Base-by-base conservation (phyloP, 2,888 invertebrate genomes). In the Pyrrhia umbra region DNA sequence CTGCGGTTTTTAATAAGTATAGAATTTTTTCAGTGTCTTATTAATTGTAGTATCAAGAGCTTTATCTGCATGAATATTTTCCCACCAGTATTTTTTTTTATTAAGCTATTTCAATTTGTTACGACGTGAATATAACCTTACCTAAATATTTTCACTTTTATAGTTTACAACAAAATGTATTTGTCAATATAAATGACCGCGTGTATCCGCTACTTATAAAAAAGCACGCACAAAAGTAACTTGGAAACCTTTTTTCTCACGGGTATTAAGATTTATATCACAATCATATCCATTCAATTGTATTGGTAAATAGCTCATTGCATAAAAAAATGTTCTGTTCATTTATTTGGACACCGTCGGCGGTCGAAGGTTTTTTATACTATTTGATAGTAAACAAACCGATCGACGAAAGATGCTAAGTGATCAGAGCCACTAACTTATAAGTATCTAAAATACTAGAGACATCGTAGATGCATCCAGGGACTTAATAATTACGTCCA, bases 141-240 rank as follows among this genome's bases (percentile, higher is more conserved):
- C n/a, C n/a, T 1, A 34, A 40, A 57, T 49, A 34, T 58, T 57
- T 68, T 68, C 59, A 27, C 58, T 57, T 67, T 18, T 6, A 34
- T 2, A 4, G 18, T n/a, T 43, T 16, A 37, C 13, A 34, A 49
- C n/a, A 34, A 13, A 34, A 34, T 30, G 27, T 39, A 4, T 6
- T 15, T 25, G 40, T 42, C 67, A 73, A 47, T 46, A 27, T 20
- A 21, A 15, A 66, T 73, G 25, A 52, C 25, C 9, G 10, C 20
- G 13, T 37, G 43, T 20, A 6, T 30, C 68, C 25, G 27, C 1
- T 47, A 0, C 37, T 30, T 30, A 30, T 9, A 9, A 13, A 45
- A 15, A 66, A n/a, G 39, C 37, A 72, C 30, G 6, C 27, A 18
- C 15, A 40, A 18, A 30, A 16, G 40, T 42, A 43, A 39, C 15